phyloP scores from a whole-genome alignment of 2,113 vertebrate genomes.

The Eclectus roratus region DNA sequence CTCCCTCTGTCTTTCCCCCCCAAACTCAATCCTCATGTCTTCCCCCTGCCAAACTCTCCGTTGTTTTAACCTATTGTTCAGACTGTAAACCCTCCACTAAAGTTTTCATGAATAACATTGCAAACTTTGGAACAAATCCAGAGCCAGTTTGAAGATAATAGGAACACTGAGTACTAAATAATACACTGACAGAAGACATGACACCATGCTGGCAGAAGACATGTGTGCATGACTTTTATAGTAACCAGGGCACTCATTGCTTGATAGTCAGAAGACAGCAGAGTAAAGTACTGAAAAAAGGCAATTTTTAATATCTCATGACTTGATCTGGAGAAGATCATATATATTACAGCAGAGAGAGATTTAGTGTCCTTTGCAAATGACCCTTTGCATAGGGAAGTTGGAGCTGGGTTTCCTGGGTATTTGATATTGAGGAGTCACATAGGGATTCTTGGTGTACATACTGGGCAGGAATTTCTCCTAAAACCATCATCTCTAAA shows the following conservation, averaged over 20 bases:
- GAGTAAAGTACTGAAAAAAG: background rate
- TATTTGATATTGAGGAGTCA: background rate
- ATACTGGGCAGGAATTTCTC: background rate
- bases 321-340: background rate
- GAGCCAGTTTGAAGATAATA: conserved; percentile 62
- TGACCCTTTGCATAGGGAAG: background rate
- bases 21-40: background rate
- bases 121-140: conserved; percentile 53
- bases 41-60: background rate
- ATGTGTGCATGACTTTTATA: conserved; percentile 54
- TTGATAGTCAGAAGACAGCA: background rate
- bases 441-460: accelerated
- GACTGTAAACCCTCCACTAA: background rate
- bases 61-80: background rate
- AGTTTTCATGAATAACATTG: conserved; percentile 10
- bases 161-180: conserved; percentile 66
- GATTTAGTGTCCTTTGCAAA: background rate
- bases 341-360: background rate
- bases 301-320: background rate
- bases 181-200: conserved; percentile 62
- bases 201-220: conserved; percentile 63
- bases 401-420: background rate
- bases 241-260: conserved; percentile 35
- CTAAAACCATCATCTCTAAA: background rate
- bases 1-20: background rate